Percentiles rank a stretch among this genome's conserved stretches.
phyloP scores from a whole-genome alignment of 2,888 invertebrate species.

The Yponomeuta sedellus region DNA sequence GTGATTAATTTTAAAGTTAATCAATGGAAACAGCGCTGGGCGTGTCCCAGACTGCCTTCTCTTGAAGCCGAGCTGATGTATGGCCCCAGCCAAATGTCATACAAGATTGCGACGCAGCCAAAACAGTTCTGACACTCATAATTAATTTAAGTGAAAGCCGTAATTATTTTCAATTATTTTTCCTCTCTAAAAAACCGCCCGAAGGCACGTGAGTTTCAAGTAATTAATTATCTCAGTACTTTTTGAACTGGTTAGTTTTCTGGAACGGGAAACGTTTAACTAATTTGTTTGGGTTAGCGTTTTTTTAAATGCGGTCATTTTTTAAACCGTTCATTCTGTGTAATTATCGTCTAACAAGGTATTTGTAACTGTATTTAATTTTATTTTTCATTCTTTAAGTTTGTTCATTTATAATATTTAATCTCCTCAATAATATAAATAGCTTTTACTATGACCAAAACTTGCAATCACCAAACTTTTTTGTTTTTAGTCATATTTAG shows the following conservation, averaged over 20 bases:
- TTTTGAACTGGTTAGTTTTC: background rate
- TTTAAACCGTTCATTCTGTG: background rate
- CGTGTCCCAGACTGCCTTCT: background rate
- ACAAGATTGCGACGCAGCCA: slow-evolving; percentile 23
- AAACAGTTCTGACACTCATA: slow-evolving; percentile 37
- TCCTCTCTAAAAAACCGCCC: slow-evolving; percentile 16
- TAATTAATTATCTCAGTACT: background rate
- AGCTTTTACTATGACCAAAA: no score
- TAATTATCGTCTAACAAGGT: background rate
- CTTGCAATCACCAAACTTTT: no score
- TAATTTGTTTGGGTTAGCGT: background rate
- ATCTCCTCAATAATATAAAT: no score
- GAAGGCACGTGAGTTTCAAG: background rate
- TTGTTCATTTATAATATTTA: no score
- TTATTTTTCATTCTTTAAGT: background rate
- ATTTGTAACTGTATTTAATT: background rate
- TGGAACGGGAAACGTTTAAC: background rate
- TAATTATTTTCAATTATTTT: slow-evolving; percentile 49
- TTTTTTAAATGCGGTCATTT: background rate
- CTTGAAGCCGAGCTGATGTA: background rate
- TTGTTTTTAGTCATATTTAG: no score
- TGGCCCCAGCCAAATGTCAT: slow-evolving; percentile 14
- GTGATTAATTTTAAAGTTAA: background rate
- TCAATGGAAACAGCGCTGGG: slow-evolving; percentile 8
- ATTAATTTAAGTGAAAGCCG: slow-evolving; percentile 53